Base-by-base conservation (phyloP, 23 tunicate species). In the Ascidia mentula region DNA sequence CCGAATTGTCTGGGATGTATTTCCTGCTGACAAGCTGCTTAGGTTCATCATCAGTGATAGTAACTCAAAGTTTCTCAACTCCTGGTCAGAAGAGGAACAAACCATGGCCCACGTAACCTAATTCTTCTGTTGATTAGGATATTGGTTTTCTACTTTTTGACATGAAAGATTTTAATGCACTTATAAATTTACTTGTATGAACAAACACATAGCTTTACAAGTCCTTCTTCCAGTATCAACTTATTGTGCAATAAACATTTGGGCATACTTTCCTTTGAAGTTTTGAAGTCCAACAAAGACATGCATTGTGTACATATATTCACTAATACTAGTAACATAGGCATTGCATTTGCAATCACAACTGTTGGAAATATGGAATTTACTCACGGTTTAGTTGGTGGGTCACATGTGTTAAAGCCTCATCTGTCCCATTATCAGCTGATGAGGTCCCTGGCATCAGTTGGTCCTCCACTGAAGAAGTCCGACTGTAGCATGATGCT, bases 1-100 rank as follows among this genome's bases (percentile, higher is more conserved):
- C 46, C 89, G 97, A 36, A 80, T 92, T 74, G 97, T 92, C 28
- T 92, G 97, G 97, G 97, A 92, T 75, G 83, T 92, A 74, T 92
- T 92, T 40, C 92, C 86, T 3, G 72, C 32, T 13, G 83, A 83
- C 31, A 92, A 87, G 46, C 83, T 92, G 31, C 76, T 92, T n/a
- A 78, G 92, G n/a, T 92, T 87, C 75, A 80, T 92, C 45, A 82
- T 81, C 46, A 83, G 92, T 59, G 97, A 83, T 37, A 65, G 73
- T 26, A 18, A 69, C 0, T 32, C 82, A 32, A 79, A 69, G 36
- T 32, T 37, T 74, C 73, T 92, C 18, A 92, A 92, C 72, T 69
- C 88, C 4, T 92, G 97, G 97, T 31, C 39, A 3, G 73, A 38
- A 17, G 87, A 87, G 34, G 97, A 92, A 45, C 97, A 92, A 76